Evolutionary conservation across 2,113 vertebrate genomes (phyloP).

Genomic region (Prinia subflava): DNA sequence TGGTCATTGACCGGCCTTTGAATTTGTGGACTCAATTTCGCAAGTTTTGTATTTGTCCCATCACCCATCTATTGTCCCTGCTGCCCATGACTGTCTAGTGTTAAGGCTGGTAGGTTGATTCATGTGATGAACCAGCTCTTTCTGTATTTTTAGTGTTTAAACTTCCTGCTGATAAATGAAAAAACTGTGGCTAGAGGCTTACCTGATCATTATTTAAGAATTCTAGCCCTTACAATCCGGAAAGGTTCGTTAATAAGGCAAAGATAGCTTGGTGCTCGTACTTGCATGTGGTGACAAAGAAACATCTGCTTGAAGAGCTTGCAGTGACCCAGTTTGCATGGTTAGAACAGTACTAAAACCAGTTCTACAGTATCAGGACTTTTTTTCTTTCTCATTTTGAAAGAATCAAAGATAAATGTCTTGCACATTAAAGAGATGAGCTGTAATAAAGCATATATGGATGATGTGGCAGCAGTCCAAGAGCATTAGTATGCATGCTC

Average conservation of each 20-base stretch:
- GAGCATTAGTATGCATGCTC: slow-evolving; percentile 9
- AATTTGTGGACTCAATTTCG: neutral
- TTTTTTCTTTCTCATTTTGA: neutral
- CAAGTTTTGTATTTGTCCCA: neutral
- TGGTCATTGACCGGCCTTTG: neutral
- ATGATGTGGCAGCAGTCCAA: slow-evolving; percentile 45
- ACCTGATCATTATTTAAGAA: neutral
- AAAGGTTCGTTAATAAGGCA: neutral
- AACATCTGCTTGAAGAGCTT: slow-evolving; percentile 24
- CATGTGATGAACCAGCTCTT: neutral
- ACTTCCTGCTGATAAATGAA: neutral
- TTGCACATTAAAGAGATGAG: slow-evolving; percentile 41
- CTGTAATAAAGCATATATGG: slow-evolving; percentile 40
- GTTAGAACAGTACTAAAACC: neutral
- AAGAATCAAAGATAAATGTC: slow-evolving; percentile 52
- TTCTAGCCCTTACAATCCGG: neutral
- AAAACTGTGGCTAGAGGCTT: neutral
- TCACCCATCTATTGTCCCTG: fast-evolving
- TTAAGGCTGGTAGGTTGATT: neutral
- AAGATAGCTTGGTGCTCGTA: neutral
- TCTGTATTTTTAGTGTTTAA: neutral
- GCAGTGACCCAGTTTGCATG: neutral
- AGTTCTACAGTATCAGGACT: neutral
- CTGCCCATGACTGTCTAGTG: neutral
- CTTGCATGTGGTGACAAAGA: neutral